These are phyloP conservation scores for Anguilla japonica DNA, from an alignment of 2,113 vertebrate genomes.

Conservation along the genomic window DNA sequence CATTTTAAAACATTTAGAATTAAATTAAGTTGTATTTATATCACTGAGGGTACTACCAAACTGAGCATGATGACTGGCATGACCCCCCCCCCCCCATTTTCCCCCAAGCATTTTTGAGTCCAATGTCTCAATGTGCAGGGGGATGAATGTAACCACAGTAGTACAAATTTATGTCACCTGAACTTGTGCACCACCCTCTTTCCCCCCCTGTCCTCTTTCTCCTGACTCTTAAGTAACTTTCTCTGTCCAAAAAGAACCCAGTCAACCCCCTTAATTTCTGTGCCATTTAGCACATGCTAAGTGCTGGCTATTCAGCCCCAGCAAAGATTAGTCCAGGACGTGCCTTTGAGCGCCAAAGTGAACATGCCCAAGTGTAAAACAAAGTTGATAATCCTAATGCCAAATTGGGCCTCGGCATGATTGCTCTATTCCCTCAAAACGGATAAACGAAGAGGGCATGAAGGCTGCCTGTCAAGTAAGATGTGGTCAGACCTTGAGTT, in stretches of 20 bases:
- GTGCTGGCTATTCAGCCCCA: conserved; percentile 28
- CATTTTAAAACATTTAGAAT: no score
- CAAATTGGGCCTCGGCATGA: conserved; percentile 48
- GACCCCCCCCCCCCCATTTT: not conserved
- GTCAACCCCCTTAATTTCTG: not conserved
- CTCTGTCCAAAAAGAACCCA: conserved; percentile 62
- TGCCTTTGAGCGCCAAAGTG: conserved; percentile 49
- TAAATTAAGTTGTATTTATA: not conserved
- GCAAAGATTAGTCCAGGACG: conserved; percentile 47
- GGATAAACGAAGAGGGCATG: conserved; percentile 29
- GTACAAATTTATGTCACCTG: conserved; percentile 15
- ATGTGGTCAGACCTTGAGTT: conserved; percentile 32
- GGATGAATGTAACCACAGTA: no score
- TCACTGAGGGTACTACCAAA: not conserved
- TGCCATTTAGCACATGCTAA: conserved; percentile 45
- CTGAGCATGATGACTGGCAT: not conserved
- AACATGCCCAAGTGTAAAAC: conserved; percentile 13
- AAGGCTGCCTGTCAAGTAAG: conserved; percentile 9
- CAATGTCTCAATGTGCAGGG: conserved; percentile 33
- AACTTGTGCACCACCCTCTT: conserved; percentile 83
- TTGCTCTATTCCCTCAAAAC: conserved; percentile 47
- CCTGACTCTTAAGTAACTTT: conserved; percentile 83
- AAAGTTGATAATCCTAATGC: conserved; percentile 19
- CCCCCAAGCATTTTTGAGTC: conserved; percentile 50
- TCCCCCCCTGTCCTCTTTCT: conserved; percentile 83